Conservation (phyloP, 2,888 invertebrate genomes). For the Galeruca laticollis region DNA sequence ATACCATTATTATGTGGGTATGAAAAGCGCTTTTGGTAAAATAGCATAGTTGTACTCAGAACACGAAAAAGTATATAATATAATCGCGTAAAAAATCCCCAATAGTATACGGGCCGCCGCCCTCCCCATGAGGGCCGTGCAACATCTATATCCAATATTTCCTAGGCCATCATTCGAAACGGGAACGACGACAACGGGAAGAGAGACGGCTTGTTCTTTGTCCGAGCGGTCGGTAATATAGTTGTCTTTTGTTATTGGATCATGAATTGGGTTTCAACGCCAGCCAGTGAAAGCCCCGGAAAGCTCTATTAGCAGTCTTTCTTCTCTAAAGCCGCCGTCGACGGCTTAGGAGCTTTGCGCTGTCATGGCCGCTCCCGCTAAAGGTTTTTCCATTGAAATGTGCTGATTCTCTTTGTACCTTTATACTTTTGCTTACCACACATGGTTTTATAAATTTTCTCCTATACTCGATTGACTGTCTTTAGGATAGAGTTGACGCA, state of each 20-base stretch:
- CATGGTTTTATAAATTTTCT: constrained; percentile 52
- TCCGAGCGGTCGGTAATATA: constrained; percentile 68
- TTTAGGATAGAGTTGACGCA: neutral
- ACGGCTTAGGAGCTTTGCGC: constrained; percentile 66
- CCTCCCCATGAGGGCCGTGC: constrained; percentile 16
- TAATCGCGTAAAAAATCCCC: constrained; percentile 12
- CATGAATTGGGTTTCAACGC: constrained; percentile 68
- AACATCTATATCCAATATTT: constrained; percentile 26
- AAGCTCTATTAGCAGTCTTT: constrained; percentile 69
- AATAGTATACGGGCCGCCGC: neutral
- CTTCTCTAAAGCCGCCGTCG: constrained; percentile 66
- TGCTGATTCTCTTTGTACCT: constrained; percentile 66
- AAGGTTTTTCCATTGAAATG: constrained; percentile 67
- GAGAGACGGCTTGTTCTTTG: constrained; percentile 60
- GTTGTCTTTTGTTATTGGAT: constrained; percentile 70
- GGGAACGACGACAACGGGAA: constrained; percentile 39
- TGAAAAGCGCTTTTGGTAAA: neutral
- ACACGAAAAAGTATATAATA: constrained; percentile 3
- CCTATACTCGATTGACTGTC: constrained; percentile 31
- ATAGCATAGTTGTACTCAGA: neutral
- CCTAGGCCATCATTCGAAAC: constrained; percentile 55
- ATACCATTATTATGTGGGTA: neutral
- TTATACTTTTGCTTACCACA: constrained; percentile 52
- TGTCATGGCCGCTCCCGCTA: constrained; percentile 63
- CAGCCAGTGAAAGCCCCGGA: constrained; percentile 66